Evolutionary conservation across 2,888 invertebrate species (phyloP), one percentile per base, ranked within the genome.

Genomic region (Phragmatobia fuliginosa): DNA sequence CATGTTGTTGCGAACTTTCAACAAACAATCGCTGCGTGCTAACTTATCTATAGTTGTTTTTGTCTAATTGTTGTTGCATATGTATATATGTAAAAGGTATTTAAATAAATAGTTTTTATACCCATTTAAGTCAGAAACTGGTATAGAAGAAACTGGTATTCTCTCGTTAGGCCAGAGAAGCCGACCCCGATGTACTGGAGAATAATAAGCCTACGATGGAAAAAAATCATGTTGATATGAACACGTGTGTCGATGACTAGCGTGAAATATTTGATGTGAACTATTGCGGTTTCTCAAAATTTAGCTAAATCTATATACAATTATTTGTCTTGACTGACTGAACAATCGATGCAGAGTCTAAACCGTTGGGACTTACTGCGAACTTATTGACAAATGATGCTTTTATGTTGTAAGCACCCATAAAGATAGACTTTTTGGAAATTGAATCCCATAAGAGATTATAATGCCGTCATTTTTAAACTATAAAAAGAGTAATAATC

Each of bases 21-120:
- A 67, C 66, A 70, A 75, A 73, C 58, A 63, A 66, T 7, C 49
- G 49, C 63, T 63, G 63, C 63, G 63, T 49, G 45, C n/a, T 33
- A 33, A 31, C 33, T 18, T 52, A n/a, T n/a, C n/a, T n/a, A 49
- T 52, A 32, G n/a, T 63, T 49, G 49, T 49, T 63, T 63, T 49
- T 8, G 14, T n/a, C 28, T 63, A 63, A 63, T 63, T 63, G 63
- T 49, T 33, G 49, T 63, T 63, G 49, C 49, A 49, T 25, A 63
- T n/a, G 49, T 32, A 32, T 63, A 49, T 32, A 63, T 5, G 45
- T 62, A 33, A 33, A 63, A 63, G 32, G 31, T 63, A 49, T 31
- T n/a, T n/a, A 31, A 45, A 63, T 41, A 62, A 41, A 62, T 41
- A 41, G 36, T 18, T 60, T 59, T 33, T 60, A 33, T 33, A 60